These are phyloP conservation scores for Chaetogeoica ovagalla DNA, from an alignment of 2,888 invertebrate genomes.

Conservation along the genomic window DNA sequence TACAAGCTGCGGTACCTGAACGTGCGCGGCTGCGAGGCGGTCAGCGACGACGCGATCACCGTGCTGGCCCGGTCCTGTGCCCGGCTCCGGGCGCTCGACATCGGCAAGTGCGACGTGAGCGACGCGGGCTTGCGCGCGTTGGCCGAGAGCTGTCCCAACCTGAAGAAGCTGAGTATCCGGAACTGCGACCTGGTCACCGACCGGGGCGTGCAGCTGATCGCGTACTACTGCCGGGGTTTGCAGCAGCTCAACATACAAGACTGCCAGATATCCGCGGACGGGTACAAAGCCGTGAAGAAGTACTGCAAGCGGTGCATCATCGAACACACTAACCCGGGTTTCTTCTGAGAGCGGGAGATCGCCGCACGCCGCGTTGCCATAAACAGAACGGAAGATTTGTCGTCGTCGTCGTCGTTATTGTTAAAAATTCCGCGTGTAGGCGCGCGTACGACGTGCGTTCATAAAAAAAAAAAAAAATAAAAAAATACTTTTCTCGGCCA, in stretches of 20 bases:
- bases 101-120: conserved; percentile 91
- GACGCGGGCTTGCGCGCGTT: conserved; percentile 84
- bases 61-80: conserved; percentile 84
- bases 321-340: conserved; percentile 93
- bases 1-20: conserved; percentile 87
- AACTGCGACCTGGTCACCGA: conserved; percentile 91
- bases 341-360: conserved; percentile 66
- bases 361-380: too few relatives aligned
- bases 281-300: conserved; percentile 87
- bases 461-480: neutral
- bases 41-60: conserved; percentile 89
- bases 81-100: conserved; percentile 80
- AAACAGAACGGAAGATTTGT: too few relatives aligned
- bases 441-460: neutral
- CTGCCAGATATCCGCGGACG: conserved; percentile 85
- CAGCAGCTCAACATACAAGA: conserved; percentile 93
- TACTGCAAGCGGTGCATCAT: conserved; percentile 91
- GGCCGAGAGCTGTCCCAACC: conserved; percentile 85
- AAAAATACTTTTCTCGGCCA: neutral
- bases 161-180: conserved; percentile 85
- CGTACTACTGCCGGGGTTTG: conserved; percentile 85
- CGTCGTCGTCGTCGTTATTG: too few relatives aligned
- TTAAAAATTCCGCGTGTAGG: too few relatives aligned
- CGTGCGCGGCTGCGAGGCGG: conserved; percentile 88
- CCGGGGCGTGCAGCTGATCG: conserved; percentile 82